phyloP scores from a whole-genome alignment of 2,113 vertebrate genomes.

The Megaceryle maxima region DNA sequence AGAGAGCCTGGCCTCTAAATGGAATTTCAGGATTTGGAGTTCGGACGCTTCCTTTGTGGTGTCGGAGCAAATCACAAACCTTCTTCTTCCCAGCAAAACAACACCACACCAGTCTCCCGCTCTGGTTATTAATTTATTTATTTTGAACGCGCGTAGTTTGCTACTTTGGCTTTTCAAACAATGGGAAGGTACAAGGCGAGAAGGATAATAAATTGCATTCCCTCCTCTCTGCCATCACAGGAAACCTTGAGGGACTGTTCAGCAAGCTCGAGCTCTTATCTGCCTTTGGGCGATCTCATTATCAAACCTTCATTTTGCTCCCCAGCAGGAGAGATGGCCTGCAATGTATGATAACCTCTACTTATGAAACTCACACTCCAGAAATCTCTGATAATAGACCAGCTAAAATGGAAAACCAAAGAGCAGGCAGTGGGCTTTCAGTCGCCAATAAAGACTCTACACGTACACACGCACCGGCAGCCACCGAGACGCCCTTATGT shows the following conservation, averaged over 20 bases:
- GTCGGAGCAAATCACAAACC: neutral
- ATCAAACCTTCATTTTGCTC: conserved; percentile 73
- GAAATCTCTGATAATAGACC: conserved; percentile 71
- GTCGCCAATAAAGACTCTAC: conserved; percentile 12
- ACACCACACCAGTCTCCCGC: neutral
- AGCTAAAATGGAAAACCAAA: conserved; percentile 66
- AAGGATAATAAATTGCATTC: conserved; percentile 71
- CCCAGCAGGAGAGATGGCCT: conserved; percentile 73
- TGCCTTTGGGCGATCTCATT: conserved; percentile 74
- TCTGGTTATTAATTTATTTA: conserved; percentile 51
- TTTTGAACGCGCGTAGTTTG: neutral
- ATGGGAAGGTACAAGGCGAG: conserved; percentile 39
- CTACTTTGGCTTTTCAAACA: conserved; percentile 53
- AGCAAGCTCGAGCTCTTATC: conserved; percentile 70
- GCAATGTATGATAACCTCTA: conserved; percentile 77
- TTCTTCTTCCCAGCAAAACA: neutral
- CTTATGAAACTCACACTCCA: conserved; percentile 75
- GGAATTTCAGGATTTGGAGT: conserved; percentile 27
- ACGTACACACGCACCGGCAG: neutral
- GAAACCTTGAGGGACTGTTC: conserved; percentile 72
- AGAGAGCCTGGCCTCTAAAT: neutral
- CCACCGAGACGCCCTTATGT: neutral
- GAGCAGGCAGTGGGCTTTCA: conserved; percentile 35
- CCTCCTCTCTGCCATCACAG: conserved; percentile 61
- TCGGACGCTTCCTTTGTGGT: neutral